Evolutionary conservation across 2,888 invertebrate genomes (phyloP).

Genomic region (Plebejus melissa): DNA sequence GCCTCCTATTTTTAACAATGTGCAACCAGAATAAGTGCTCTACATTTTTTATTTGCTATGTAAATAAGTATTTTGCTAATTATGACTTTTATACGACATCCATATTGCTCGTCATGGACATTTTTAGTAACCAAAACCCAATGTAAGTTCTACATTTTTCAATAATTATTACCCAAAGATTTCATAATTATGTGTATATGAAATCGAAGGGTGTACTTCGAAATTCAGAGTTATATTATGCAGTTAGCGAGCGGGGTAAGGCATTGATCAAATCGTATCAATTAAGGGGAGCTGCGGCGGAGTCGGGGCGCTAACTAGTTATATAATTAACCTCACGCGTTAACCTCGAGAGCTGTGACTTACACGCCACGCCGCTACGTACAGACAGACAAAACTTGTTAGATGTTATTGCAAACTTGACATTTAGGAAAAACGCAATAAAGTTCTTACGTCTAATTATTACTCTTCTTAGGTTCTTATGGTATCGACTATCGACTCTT

Average conservation of each 20-base stretch:
- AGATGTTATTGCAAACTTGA: neutral
- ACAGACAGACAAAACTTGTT: slow-evolving; percentile 9
- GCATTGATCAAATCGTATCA: slow-evolving; percentile 72
- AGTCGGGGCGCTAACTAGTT: slow-evolving; percentile 60
- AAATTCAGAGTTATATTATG: slow-evolving; percentile 48
- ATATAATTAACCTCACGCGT: slow-evolving; percentile 76
- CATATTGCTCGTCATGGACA: neutral
- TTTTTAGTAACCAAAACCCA: too few species aligned
- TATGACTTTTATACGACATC: neutral
- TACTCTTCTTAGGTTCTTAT: too few species aligned
- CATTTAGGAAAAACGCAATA: neutral
- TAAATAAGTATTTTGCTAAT: neutral
- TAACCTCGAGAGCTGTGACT: slow-evolving; percentile 50
- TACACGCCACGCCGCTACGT: neutral
- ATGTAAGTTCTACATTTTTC: neutral
- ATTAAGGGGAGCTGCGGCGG: slow-evolving; percentile 60
- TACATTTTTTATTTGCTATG: neutral
- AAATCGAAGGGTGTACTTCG: neutral
- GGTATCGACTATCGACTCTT: too few species aligned
- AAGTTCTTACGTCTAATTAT: too few species aligned
- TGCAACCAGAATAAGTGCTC: too few species aligned
- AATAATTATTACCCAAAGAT: neutral
- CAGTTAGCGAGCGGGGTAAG: slow-evolving; percentile 52
- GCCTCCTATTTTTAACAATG: neutral
- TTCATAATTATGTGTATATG: too few species aligned